Evolutionary conservation across 2,113 vertebrate species (phyloP), one percentile per base, ranked within the genome.

Genomic region (Mormyrus iriodes): DNA sequence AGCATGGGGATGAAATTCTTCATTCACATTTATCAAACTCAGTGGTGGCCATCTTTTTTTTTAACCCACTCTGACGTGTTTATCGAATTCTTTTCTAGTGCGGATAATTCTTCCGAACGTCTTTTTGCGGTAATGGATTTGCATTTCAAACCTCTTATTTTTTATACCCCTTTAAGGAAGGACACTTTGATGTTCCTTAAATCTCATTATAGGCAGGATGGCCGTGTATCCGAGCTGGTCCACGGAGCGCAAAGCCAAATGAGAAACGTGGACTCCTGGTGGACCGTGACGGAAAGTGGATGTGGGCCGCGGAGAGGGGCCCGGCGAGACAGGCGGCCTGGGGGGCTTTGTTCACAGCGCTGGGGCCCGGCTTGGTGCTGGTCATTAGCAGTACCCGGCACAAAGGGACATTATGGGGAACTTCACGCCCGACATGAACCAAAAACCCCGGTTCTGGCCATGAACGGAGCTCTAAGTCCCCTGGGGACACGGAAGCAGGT

Each of bases 141-240:
- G 93, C 94, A 95, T 95, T 94, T 94, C 89, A 42, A 92, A 92
- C 91, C 91, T 91, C 90, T 93, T 42, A 79, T 95, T 95, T 93
- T 93, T 93, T 92, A 92, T 35, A 69, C 90, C 89, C 92, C 91
- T 94, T 91, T 93, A 94, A 94, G 91, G 90, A 93, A 91, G 88
- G 88, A 90, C 91, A 92, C 95, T 95, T 95, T 95, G 94, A 96
- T 94, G 94, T 95, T 92, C 92, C 93, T 94, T 92, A 95, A 95
- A 96, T 96, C 95, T 95, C 94, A 96, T 96, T 96, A 96, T 90
- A 83, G 86, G 65, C 42, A 83, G 87, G 90, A 92, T 91, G 92
- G 91, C 73, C 91, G 65, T 85, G 89, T 85, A 93, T 94, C 94
- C 92, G 90, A 90, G 90, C 90, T 91, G 92, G 91, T 92, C 92